Base-by-base conservation (phyloP, 2,888 invertebrate genomes). In the Didymodactylos carnosus region DNA sequence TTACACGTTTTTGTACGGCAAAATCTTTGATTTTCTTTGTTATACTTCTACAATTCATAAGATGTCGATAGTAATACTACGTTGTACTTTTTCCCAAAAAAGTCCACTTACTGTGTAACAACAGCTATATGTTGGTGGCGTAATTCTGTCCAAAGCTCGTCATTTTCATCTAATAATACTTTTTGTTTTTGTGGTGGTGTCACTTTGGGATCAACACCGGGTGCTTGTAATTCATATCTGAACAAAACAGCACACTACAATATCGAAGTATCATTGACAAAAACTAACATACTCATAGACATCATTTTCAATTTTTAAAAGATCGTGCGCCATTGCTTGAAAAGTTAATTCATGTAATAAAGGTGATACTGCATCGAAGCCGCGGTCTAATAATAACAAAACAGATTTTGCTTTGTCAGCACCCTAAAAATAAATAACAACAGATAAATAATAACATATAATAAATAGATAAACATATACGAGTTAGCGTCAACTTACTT, bases 101-200 rank as follows among this genome's bases (percentile, higher is more conserved):
- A 39, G 29, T 23, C 23, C n/a, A 85, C 87, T 84, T 84, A 88
- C 85, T 93, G 92, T 43, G 97, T 95, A 0, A 98, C 98, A 40
- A 95, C 90, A 72, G 98, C 98, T 83, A 99, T 99, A 84, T 99
- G 98, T 83, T 97, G 94, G 85, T 99, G 98, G 51, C 98, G 88
- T 76, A 97, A 86, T 78, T 97, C 95, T 23, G 92, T 89, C 97
- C 97, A 99, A 77, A 98, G 86, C 81, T 98, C 97, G 84, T 99
- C 98, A 82, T 95, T 97, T 84, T 99, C 98, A 83, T 99, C 98
- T 77, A 99, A 85, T 13, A 99, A 86, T 3, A 97, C 85, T 76
- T 84, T 83, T 82, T 94, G 95, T 80, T 90, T 89, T 13, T 79
- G 78, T 3, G 82, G 82, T 76, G 90, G 89, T 70, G 89, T 88